Evolutionary conservation across 2,888 invertebrate species (phyloP), one percentile per base, ranked within the genome.

Genomic region (Eucera pruinosa): DNA sequence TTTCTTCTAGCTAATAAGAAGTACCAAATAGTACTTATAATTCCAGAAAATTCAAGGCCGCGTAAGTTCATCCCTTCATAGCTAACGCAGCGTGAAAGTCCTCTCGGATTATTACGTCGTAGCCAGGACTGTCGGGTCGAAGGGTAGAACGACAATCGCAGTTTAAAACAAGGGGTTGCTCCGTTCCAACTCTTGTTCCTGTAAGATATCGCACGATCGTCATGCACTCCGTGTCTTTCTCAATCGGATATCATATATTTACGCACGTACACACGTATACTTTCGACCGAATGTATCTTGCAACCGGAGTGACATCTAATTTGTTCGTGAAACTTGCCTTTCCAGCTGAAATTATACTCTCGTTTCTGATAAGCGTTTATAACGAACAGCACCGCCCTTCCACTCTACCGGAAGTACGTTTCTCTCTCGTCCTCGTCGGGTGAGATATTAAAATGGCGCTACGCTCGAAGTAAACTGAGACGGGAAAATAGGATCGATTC

Each of bases 301-400:
- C 57, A 61, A 43, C 48, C 41, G 33, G 57, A 20, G 48, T 30
- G 68, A 71, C 64, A 65, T 72, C 72, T 72, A 82, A 81, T 81
- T 81, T 79, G 69, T 45, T 62, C 52, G 72, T 54, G 81, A 72
- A 75, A 81, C 81, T 81, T 67, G 75, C 69, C 61, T 69, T 79
- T 72, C 79, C 78, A 60, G 69, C 52, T 52, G 58, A 64, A 82
- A 75, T 67, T 68, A 81, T 61, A 39, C 58, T 55, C 43, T 39
- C 62, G 23, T 48, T 62, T 60, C 52, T 55, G 64, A 74, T 71
- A 81, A 79, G 48, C 50, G 60, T 50, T 43, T 25, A 39, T 23
- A 71, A 61, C 41, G 48, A 73, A 61, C 55, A n/a, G 27, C 11
- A 25, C 18, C 23, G 23, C 6, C 13, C 7, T 5, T 15, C 13